Percentiles rank a stretch among this genome's conserved stretches.
phyloP scores from a whole-genome alignment of 2,797 vertebrate genomes.

The Sebastolobus alascanus region DNA sequence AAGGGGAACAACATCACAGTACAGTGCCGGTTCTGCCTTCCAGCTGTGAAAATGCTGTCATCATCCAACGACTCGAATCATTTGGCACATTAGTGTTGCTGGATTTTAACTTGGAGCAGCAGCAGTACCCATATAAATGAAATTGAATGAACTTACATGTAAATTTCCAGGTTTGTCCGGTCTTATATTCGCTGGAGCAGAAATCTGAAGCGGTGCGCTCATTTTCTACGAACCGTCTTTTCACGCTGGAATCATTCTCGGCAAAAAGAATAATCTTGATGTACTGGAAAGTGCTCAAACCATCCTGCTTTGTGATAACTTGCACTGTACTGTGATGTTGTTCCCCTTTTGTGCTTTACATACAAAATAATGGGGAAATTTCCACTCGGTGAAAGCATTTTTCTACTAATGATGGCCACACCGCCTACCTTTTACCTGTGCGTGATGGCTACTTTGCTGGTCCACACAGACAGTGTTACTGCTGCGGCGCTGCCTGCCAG shows the following conservation, averaged over 20 bases:
- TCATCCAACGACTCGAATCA: neutral
- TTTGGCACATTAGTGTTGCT: neutral
- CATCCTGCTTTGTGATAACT: neutral
- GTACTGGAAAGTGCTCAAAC: neutral
- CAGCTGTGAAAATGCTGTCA: neutral
- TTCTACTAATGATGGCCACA: accelerated
- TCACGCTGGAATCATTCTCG: neutral
- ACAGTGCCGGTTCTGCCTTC: neutral
- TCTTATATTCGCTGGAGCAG: neutral
- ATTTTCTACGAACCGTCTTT: neutral
- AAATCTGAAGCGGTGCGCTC: neutral
- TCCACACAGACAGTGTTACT: neutral
- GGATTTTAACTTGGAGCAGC: neutral
- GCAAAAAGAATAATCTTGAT: neutral
- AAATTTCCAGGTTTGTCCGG: neutral
- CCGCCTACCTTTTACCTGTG: neutral
- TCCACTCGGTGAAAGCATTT: neutral
- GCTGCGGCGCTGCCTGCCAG: neutral
- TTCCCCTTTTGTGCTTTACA: neutral
- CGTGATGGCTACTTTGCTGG: too few relatives aligned
- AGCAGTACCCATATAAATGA: neutral
- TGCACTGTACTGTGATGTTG: neutral
- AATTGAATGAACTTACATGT: neutral
- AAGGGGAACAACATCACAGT: neutral
- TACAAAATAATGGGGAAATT: neutral